Percentiles rank a stretch among this genome's conserved stretches.
phyloP scores from a whole-genome alignment of 2,888 invertebrate species.

The Eupithecia subumbrata region DNA sequence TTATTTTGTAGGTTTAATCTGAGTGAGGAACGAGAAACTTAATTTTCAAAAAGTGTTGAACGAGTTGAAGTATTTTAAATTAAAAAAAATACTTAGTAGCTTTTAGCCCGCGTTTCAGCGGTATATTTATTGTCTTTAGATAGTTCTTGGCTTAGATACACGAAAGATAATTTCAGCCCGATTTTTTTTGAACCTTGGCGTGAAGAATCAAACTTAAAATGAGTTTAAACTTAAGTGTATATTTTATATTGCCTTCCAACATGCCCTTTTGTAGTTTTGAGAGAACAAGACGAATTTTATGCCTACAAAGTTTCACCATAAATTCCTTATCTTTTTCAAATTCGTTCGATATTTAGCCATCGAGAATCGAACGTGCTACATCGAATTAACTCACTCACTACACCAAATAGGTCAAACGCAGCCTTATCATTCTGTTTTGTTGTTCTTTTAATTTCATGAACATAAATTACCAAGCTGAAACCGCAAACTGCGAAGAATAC shows the following conservation, averaged over 20 bases:
- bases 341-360: not conserved
- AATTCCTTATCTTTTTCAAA: not conserved
- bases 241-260: too few relatives aligned
- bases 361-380: not conserved
- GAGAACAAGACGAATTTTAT: too few relatives aligned
- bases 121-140: too few relatives aligned
- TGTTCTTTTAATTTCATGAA: not conserved
- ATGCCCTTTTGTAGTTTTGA: too few relatives aligned
- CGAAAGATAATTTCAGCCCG: not conserved
- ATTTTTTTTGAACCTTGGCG: not conserved
- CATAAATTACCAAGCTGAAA: conserved; percentile 1
- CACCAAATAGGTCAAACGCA: not conserved
- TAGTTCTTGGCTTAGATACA: not conserved
- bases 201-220: not conserved
- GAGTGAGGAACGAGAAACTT: not conserved
- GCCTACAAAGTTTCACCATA: not conserved
- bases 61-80: too few relatives aligned
- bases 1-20: not conserved
- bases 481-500: conserved; percentile 16
- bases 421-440: not conserved
- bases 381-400: not conserved
- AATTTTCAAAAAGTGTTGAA: too few relatives aligned
- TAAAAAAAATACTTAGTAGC: too few relatives aligned
- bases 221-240: too few relatives aligned
- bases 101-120: too few relatives aligned